Conservation (phyloP, 2,113 vertebrate species). For the Oryctolagus cuniculus region mOryCun1.1 NC_091441.1:83405001-83405500, state of each 20-base stretch:
- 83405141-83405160: background rate
- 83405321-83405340: background rate
- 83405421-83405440: too few relatives aligned
- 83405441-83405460: background rate
- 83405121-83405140: background rate
- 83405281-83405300: background rate
- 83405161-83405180: background rate
- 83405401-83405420: background rate
- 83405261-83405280: too few relatives aligned
- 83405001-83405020: accelerated
- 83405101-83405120: background rate
- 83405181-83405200: background rate
- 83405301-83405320: background rate
- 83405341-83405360: background rate
- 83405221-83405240: background rate
- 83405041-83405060: background rate
- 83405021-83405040: background rate
- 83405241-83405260: too few relatives aligned
- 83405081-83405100: background rate
- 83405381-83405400: background rate
- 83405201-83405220: too few relatives aligned
- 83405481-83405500: too few relatives aligned
- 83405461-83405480: background rate
- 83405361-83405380: background rate
- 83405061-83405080: background rate